A percentile compares a stretch with the other conserved stretches of the same genome.
phyloP scores from a whole-genome alignment of 2,797 vertebrate species.

The Gouania willdenowi region DNA sequence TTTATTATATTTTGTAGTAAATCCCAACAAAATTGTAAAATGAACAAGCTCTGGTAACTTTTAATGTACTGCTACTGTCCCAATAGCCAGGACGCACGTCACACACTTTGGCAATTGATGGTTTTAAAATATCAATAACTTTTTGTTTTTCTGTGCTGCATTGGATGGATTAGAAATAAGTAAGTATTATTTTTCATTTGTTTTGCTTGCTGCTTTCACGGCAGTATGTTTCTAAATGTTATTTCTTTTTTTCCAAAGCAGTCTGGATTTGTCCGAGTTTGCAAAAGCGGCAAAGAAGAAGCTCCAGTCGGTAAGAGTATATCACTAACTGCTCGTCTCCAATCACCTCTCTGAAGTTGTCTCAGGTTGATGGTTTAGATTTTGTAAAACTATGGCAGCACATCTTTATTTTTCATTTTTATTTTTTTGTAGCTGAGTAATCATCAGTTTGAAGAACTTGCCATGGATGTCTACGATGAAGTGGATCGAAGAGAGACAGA shows the following conservation, averaged over 20 bases:
- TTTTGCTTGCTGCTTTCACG: neutral
- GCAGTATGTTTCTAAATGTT: neutral
- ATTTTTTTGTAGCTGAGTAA: slow-evolving; percentile 84
- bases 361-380: too few relatives aligned
- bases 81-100: too few relatives aligned
- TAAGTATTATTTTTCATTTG: slow-evolving; percentile 61
- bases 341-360: neutral
- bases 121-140: too few relatives aligned
- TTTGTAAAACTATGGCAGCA: too few relatives aligned
- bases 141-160: slow-evolving; percentile 51
- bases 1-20: too few relatives aligned
- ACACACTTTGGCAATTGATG: too few relatives aligned
- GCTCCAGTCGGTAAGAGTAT: slow-evolving; percentile 89
- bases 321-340: slow-evolving; percentile 1
- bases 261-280: slow-evolving; percentile 94
- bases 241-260: slow-evolving; percentile 68
- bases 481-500: slow-evolving; percentile 97
- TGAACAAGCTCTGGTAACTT: too few relatives aligned
- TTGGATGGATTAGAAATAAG: slow-evolving; percentile 75
- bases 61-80: too few relatives aligned
- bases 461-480: slow-evolving; percentile 99
- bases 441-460: slow-evolving; percentile 98
- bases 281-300: slow-evolving; percentile 99
- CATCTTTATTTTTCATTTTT: slow-evolving; percentile 10
- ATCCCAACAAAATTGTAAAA: too few relatives aligned